phyloP scores from a whole-genome alignment of 2,888 invertebrate genomes.

The Leptogaster cylindrica region DNA sequence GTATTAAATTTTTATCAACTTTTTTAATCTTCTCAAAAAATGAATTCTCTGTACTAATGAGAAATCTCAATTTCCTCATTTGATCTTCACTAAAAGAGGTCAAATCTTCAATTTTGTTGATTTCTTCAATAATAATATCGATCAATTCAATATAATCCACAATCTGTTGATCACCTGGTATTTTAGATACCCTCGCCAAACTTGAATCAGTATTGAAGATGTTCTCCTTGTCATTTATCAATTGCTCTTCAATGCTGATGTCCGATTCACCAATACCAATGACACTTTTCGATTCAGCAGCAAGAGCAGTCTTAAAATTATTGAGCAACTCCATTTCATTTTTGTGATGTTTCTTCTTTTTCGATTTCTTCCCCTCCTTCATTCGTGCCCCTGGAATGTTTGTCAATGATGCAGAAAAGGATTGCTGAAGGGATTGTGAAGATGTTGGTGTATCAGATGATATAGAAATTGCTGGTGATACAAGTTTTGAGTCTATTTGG shows the following conservation, averaged over 20 bases:
- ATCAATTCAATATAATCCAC: constrained; percentile 23
- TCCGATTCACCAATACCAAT: constrained; percentile 4
- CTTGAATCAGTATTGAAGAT: not conserved
- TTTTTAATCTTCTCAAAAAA: constrained; percentile 59
- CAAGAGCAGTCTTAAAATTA: constrained; percentile 56
- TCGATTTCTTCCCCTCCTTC: constrained; percentile 52
- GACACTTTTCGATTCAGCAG: constrained; percentile 40
- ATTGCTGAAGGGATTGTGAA: not conserved
- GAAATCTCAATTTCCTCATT: constrained; percentile 53
- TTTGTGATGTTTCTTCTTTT: constrained; percentile 58
- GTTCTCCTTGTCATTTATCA: not conserved
- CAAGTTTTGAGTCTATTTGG: constrained; percentile 37
- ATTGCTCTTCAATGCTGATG: not conserved
- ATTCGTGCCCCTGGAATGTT: not conserved
- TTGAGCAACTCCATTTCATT: constrained; percentile 61
- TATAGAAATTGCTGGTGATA: constrained; percentile 32
- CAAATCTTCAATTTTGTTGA: constrained; percentile 57
- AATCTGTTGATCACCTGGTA: constrained; percentile 1
- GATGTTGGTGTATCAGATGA: not conserved
- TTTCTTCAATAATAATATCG: constrained; percentile 53
- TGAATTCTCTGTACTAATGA: constrained; percentile 53
- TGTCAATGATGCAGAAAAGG: not conserved
- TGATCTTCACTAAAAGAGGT: constrained; percentile 52
- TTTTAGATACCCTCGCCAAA: not conserved
- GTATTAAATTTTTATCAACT: constrained; percentile 57